Evolutionary conservation across 1,140 invertebrate species (phyloP).

Genomic region (Metopolophium dirhodum): DNA sequence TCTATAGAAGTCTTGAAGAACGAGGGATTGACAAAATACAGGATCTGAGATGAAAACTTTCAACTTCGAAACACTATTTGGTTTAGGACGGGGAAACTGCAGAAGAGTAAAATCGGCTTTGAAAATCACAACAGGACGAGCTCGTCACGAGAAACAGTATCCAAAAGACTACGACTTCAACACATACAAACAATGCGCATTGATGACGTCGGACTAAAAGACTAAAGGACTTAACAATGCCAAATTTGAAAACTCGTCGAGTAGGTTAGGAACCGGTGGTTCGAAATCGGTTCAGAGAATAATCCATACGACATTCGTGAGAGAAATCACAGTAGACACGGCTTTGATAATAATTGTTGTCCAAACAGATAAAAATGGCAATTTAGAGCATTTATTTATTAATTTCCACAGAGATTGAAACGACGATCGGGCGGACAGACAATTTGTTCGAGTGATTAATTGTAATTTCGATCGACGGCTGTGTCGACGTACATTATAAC

Average conservation of each 20-base stretch:
- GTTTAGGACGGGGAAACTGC: neutral
- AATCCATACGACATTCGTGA: neutral
- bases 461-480: neutral
- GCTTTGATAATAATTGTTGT: neutral
- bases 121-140: neutral
- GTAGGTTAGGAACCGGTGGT: neutral
- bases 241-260: neutral
- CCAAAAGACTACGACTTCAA: neutral
- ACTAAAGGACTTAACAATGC: neutral
- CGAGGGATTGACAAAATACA: too few species aligned
- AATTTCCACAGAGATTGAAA: neutral
- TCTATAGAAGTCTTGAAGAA: too few species aligned
- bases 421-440: neutral
- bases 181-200: too few species aligned
- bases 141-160: neutral
- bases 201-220: too few species aligned
- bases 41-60: too few species aligned
- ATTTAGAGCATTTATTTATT: conserved; percentile 11
- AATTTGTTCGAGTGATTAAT: neutral
- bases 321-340: neutral
- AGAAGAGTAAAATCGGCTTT: neutral
- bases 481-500: neutral
- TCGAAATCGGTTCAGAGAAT: neutral
- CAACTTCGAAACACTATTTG: neutral
- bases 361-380: neutral